A percentile compares a stretch with the other conserved stretches of the same genome.
Conservation (phyloP, 2,888 invertebrate genomes). For the Andrena flavipes region DNA sequence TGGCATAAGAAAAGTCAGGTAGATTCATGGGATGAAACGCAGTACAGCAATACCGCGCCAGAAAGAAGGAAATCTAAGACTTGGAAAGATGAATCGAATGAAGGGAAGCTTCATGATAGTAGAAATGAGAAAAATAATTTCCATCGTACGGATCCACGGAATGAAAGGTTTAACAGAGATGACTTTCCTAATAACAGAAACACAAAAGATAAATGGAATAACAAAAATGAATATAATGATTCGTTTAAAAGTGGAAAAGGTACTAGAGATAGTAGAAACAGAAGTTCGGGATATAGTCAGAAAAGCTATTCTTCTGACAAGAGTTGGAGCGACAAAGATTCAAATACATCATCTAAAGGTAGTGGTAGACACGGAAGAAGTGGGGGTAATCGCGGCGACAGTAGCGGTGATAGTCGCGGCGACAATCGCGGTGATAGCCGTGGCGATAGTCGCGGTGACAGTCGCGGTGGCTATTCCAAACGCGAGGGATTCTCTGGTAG, state of each 20-base stretch:
- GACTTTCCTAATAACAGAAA: conserved; percentile 43
- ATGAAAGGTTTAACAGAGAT: conserved; percentile 71
- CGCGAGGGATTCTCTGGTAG: conserved; percentile 26
- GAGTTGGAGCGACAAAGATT: conserved; percentile 77
- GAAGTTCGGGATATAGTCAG: conserved; percentile 45
- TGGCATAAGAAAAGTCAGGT: conserved; percentile 50
- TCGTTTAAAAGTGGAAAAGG: conserved; percentile 50
- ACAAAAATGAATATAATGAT: conserved; percentile 53
- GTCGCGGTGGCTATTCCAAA: conserved; percentile 52
- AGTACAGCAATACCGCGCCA: conserved; percentile 41
- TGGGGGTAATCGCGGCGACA: conserved; percentile 29
- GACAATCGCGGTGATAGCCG: conserved; percentile 32
- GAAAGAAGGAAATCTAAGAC: conserved; percentile 64
- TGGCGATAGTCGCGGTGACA: conserved; percentile 8
- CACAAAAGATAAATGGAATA: conserved; percentile 50
- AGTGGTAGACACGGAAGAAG: conserved; percentile 69
- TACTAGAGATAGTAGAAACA: conserved; percentile 44
- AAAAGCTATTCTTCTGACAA: conserved; percentile 73
- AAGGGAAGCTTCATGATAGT: conserved; percentile 73
- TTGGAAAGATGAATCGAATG: conserved; percentile 77
- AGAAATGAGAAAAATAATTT: conserved; percentile 59
- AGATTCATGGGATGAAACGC: conserved; percentile 47
- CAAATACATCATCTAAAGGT: conserved; percentile 74
- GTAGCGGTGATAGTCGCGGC: conserved; percentile 38
- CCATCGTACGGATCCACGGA: conserved; percentile 62